Conservation (phyloP, 2,888 invertebrate species). For the Mythimna ferrago region DNA sequence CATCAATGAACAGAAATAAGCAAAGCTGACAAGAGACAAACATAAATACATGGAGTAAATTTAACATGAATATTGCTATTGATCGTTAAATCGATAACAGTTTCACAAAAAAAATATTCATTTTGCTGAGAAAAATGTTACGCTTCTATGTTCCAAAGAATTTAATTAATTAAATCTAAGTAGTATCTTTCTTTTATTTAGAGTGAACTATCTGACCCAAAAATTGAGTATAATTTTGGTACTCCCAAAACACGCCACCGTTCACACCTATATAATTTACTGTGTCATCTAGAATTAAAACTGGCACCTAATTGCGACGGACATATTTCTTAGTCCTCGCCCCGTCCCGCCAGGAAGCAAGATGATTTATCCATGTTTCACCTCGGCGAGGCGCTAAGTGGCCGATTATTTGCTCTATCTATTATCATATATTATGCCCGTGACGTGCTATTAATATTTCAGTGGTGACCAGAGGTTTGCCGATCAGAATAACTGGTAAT, state of each 20-base stretch:
- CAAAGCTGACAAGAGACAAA: no score
- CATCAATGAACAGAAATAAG: no score
- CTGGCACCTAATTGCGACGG: slow-evolving; percentile 58
- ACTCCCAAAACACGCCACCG: not conserved
- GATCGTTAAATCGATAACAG: no score
- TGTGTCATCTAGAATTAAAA: slow-evolving; percentile 53
- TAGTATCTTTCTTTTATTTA: no score
- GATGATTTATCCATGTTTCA: slow-evolving; percentile 64
- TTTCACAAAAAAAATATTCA: no score
- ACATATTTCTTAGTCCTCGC: slow-evolving; percentile 55
- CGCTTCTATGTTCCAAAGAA: no score
- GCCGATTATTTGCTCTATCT: slow-evolving; percentile 63
- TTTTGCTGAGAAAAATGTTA: no score
- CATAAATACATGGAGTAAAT: no score
- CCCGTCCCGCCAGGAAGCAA: slow-evolving; percentile 58
- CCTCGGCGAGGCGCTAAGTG: slow-evolving; percentile 61
- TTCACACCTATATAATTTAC: slow-evolving; percentile 29
- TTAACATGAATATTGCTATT: no score
- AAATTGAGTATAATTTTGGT: no score
- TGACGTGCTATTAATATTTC: slow-evolving; percentile 64
- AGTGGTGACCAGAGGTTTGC: slow-evolving; percentile 52
- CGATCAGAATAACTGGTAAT: slow-evolving; percentile 47
- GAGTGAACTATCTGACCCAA: no score
- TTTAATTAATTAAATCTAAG: no score
- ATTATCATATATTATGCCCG: slow-evolving; percentile 63